Evolutionary conservation across 2,888 invertebrate species (phyloP).

Genomic region (Apoda limacodes): DNA sequence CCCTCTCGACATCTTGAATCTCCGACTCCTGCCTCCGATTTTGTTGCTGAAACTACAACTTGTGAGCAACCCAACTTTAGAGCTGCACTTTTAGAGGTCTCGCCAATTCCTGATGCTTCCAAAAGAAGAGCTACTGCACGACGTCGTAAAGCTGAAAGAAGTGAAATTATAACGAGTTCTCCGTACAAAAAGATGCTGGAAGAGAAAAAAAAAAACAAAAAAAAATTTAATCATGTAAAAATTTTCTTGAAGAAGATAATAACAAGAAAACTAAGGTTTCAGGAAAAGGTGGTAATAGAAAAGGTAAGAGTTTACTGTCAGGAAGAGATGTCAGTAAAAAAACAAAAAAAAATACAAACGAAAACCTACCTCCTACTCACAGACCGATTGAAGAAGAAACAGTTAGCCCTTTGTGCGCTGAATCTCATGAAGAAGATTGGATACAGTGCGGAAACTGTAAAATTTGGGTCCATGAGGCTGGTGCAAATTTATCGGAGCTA

Average conservation of each 20-base stretch:
- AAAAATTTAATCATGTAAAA: too few relatives aligned
- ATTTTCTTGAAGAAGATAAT: too few relatives aligned
- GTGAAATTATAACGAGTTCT: constrained; percentile 13
- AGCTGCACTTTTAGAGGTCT: constrained; percentile 8
- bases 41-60: constrained; percentile 1
- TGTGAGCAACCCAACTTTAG: constrained; percentile 1
- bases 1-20: neutral
- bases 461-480: constrained; percentile 12
- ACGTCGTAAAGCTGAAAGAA: constrained; percentile 13
- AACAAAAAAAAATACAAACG: constrained; percentile 4
- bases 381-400: constrained; percentile 1
- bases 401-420: constrained; percentile 9
- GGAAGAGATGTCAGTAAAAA: constrained; percentile 7
- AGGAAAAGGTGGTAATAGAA: neutral
- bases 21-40: neutral
- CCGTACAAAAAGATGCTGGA: constrained; percentile 14
- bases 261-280: too few relatives aligned
- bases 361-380: constrained; percentile 3
- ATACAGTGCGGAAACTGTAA: constrained; percentile 16
- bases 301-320: neutral
- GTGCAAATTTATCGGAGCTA: constrained; percentile 6
- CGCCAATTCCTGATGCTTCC: constrained; percentile 14
- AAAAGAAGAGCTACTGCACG: constrained; percentile 14
- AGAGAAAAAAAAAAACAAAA: constrained; percentile 9
- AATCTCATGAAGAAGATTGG: constrained; percentile 14